Conservation (phyloP, 2,113 vertebrate species). For the Gavia stellata region DNA sequence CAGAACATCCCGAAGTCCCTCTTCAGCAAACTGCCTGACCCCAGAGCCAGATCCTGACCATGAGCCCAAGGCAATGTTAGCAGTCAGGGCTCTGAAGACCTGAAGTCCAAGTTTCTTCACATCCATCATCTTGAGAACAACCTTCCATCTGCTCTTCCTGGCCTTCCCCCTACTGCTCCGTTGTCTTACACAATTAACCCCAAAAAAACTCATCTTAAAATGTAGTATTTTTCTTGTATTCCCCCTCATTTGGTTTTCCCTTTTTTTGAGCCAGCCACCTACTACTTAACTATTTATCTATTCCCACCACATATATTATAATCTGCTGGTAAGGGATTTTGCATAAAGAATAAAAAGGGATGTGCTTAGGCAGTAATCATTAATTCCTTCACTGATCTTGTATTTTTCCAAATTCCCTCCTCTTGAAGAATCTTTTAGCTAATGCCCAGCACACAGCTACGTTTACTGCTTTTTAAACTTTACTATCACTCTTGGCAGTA, state of each 20-base stretch:
- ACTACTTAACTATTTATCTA: neutral
- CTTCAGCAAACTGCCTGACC: neutral
- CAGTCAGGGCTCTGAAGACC: neutral
- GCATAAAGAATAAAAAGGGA: neutral
- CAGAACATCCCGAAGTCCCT: neutral
- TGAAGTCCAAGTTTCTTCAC: neutral
- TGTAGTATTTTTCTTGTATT: neutral
- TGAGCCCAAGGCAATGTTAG: neutral
- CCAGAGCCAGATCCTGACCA: neutral
- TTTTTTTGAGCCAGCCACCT: neutral
- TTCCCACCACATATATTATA: neutral
- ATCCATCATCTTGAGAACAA: neutral
- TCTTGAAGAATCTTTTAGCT: neutral
- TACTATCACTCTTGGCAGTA: neutral
- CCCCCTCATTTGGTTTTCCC: accelerated
- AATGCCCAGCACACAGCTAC: neutral
- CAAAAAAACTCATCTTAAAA: neutral
- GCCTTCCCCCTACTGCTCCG: neutral
- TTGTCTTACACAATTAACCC: neutral
- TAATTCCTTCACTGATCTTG: neutral
- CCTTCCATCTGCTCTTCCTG: neutral
- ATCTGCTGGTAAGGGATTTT: neutral
- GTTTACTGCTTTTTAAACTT: neutral
- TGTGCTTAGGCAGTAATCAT: neutral
- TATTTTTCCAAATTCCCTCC: neutral